A percentile compares a stretch with the other conserved stretches of the same genome.
Conservation (phyloP, 2,113 vertebrate genomes). For the Scytalopus superciliaris region DNA sequence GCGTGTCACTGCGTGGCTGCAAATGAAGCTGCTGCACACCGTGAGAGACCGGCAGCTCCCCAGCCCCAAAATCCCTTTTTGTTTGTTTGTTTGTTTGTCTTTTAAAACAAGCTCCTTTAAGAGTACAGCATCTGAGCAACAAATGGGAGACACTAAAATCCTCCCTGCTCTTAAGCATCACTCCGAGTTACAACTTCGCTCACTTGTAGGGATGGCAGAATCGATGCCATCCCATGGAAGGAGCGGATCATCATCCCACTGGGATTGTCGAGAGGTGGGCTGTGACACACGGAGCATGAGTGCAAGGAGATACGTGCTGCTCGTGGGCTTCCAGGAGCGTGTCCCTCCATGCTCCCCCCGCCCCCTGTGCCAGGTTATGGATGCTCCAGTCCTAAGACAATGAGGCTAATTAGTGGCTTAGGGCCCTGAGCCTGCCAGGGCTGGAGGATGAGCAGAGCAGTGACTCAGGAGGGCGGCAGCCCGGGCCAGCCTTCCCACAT, state of each 20-base stretch:
- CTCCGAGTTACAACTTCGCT: accelerated
- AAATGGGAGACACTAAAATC: accelerated
- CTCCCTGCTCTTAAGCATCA: accelerated
- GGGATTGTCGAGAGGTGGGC: accelerated
- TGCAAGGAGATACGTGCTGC: neutral
- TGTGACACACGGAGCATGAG: accelerated
- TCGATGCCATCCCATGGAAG: accelerated
- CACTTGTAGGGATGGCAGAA: accelerated
- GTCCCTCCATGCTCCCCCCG: neutral
- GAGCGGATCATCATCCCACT: neutral
- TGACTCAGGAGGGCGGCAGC: neutral
- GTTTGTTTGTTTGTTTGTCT: neutral
- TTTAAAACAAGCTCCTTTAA: neutral
- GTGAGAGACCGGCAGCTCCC: accelerated
- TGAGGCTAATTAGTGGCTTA: neutral
- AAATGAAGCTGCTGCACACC: accelerated
- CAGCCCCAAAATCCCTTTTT: neutral
- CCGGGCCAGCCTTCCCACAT: neutral
- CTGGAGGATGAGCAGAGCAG: neutral
- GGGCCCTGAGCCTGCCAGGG: neutral
- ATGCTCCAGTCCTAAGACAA: neutral
- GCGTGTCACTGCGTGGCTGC: accelerated
- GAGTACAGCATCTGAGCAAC: neutral
- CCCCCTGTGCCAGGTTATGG: neutral
- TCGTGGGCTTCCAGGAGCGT: neutral